Evolutionary conservation across 1,140 invertebrate species (phyloP).

Genomic region (Eurytemora carolleeae): DNA sequence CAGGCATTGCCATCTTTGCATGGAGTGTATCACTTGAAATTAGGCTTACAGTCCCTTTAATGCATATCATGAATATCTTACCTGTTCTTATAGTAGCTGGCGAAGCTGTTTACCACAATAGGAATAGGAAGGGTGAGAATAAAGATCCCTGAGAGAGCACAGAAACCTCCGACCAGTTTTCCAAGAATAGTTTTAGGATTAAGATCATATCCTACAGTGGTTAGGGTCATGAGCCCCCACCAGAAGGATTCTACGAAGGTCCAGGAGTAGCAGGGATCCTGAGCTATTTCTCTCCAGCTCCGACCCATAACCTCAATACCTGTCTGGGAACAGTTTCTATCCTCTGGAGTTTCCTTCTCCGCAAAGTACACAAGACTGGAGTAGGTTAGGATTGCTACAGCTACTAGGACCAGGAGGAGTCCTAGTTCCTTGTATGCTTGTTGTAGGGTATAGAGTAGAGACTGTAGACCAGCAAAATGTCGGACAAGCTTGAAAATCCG

Average conservation of each 20-base stretch:
- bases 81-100: slow-evolving; percentile 13
- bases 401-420: slow-evolving; percentile 7
- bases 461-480: slow-evolving; percentile 15
- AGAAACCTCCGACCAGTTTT: slow-evolving; percentile 12
- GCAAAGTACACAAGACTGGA: slow-evolving; percentile 15
- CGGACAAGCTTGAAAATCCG: slow-evolving; percentile 13
- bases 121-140: slow-evolving; percentile 14
- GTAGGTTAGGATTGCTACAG: slow-evolving; percentile 11
- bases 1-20: too few species aligned
- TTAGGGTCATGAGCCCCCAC: slow-evolving; percentile 15
- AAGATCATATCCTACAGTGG: slow-evolving; percentile 12
- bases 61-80: too few species aligned
- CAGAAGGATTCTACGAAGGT: slow-evolving; percentile 13
- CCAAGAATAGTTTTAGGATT: slow-evolving; percentile 8
- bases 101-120: slow-evolving; percentile 16
- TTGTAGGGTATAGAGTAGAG: slow-evolving; percentile 5
- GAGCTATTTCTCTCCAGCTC: not conserved
- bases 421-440: slow-evolving; percentile 14
- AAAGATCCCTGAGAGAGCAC: slow-evolving; percentile 11
- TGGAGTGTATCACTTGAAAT: too few species aligned
- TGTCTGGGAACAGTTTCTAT: not conserved
- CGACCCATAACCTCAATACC: not conserved
- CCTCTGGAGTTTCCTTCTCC: slow-evolving; percentile 3
- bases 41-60: too few species aligned
- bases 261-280: slow-evolving; percentile 1